Percentiles rank a stretch among this genome's conserved stretches.
These are phyloP conservation scores for Ericerus pela DNA, from an alignment of 1,140 invertebrate species.

Conservation along the genomic window DNA sequence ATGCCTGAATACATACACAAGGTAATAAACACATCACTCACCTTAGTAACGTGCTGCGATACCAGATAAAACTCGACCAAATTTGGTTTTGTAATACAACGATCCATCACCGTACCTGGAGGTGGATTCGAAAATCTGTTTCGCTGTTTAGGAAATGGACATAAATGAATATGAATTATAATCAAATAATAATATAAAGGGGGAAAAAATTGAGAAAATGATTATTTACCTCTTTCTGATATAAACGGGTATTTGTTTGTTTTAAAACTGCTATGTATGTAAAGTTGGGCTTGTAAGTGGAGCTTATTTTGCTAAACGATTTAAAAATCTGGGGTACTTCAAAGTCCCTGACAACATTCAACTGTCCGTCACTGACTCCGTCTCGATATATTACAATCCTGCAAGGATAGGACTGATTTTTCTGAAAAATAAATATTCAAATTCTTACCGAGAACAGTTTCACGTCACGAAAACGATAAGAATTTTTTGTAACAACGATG, in stretches of 20 bases:
- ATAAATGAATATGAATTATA: not conserved
- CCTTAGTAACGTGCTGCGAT: constrained; percentile 45
- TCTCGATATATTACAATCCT: constrained; percentile 58
- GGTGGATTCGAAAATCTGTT: constrained; percentile 59
- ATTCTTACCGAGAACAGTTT: too few relatives aligned
- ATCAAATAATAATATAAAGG: not conserved
- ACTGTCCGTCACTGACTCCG: constrained; percentile 71
- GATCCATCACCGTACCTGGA: constrained; percentile 75
- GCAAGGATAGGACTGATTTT: constrained; percentile 35
- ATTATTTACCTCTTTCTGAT: too few relatives aligned
- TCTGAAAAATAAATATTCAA: constrained; percentile 23
- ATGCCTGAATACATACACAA: too few relatives aligned
- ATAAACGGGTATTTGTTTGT: constrained; percentile 51
- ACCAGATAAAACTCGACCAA: constrained; percentile 68
- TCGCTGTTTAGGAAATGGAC: too few relatives aligned
- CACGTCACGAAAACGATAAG: too few relatives aligned
- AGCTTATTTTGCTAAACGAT: constrained; percentile 17
- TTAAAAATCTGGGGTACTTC: constrained; percentile 42
- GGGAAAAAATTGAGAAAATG: too few relatives aligned
- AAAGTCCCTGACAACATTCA: constrained; percentile 44
- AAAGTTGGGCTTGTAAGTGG: constrained; percentile 33
- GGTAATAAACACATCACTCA: not conserved
- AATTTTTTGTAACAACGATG: too few relatives aligned
- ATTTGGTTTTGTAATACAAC: constrained; percentile 27
- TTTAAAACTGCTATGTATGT: constrained; percentile 58